Evolutionary conservation across 1,140 invertebrate species (phyloP), one percentile per base, ranked within the genome.

Genomic region (Lutraria rhynchaena): DNA sequence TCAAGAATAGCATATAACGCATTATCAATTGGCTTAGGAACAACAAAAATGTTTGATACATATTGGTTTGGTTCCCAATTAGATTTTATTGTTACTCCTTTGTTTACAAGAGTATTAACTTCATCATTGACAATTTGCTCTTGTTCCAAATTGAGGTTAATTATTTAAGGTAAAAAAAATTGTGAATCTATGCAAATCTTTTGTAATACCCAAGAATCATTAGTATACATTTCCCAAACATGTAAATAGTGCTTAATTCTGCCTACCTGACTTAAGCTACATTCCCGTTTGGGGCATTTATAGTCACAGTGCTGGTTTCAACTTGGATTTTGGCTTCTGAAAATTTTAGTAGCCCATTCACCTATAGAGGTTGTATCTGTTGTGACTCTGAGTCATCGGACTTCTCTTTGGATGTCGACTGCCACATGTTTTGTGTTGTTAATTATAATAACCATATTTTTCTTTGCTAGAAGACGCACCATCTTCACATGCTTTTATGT

Each of bases 21-120:
- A 51, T 63, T 75, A 2, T 76, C 76, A 65, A 71, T 69, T 63
- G 73, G 63, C 49, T 85, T 85, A 19, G 82, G 73, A 11, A 69
- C 61, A 58, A 83, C 35, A 69, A 85, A 85, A 31, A 83, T 65
- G 57, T 75, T 84, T 27, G 82, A 86, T 41, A 86, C 81, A 75
- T 74, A 84, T 60, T 83, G 29, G 7, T 35, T 60, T 41, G 35
- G 17, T 55, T 67, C 63, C 31, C 3, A 35, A 63, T 24, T 13
- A 24, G 58, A 53, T 35, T 17, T 19, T 11, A 49, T 24, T 41
- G 81, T 81, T 15, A 57, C 70, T 19, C 76, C 75, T 57, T 78
- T 65, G 3, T 65, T 31, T 15, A 63, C 19, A 22, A 73, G 24
- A 19, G 29, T 2, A 22, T 75, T 27, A 17, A 75, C 58, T 49